Evolutionary conservation across 2,888 invertebrate genomes (phyloP).

Genomic region (Idaea aversata): DNA sequence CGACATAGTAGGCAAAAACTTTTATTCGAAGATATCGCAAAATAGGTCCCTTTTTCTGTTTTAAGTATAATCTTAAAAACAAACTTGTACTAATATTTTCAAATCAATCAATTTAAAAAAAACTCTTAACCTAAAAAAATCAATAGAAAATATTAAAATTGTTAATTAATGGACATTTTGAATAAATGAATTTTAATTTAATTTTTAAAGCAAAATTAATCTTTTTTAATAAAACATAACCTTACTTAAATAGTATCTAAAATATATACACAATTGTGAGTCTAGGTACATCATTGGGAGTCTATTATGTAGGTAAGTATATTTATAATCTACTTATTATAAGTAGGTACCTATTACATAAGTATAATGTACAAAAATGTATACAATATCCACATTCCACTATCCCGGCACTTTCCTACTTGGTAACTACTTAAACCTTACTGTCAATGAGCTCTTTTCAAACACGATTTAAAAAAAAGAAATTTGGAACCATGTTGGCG

Average conservation of each 20-base stretch:
- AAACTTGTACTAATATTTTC: not conserved
- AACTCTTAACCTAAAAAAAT: not conserved
- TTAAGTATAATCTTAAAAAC: not conserved
- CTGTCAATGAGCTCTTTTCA: not conserved
- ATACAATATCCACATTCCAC: slow-evolving; percentile 63
- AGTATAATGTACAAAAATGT: slow-evolving; percentile 13
- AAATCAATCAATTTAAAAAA: not conserved
- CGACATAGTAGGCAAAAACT: no score
- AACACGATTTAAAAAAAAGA: not conserved
- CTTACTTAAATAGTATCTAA: no score
- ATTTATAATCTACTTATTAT: slow-evolving; percentile 7
- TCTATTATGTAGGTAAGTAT: not conserved
- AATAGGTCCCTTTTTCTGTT: no score
- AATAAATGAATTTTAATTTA: no score
- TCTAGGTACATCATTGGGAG: not conserved
- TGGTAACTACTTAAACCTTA: not conserved
- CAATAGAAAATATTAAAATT: no score
- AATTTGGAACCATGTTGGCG: no score
- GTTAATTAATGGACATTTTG: no score
- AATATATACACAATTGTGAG: not conserved
- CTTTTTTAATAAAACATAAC: no score
- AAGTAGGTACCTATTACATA: not conserved
- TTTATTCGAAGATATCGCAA: no score
- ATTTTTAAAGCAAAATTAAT: no score
- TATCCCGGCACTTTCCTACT: slow-evolving; percentile 63